These are phyloP conservation scores for Meganola albula DNA, from an alignment of 2,888 invertebrate species.

Conservation along the genomic window DNA sequence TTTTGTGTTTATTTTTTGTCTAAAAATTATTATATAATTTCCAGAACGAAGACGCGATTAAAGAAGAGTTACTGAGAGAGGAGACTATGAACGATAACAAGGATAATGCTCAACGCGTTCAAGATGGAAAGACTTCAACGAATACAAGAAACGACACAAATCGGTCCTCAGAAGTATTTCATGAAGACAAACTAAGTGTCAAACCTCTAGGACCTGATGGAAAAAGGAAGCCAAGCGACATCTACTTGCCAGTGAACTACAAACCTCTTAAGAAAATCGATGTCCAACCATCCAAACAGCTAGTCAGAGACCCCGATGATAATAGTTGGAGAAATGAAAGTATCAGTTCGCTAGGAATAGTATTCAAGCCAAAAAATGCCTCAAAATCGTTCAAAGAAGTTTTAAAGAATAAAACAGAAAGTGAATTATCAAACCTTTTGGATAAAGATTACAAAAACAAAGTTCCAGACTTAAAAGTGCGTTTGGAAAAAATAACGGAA, in stretches of 20 bases:
- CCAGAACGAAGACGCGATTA: constrained; percentile 58
- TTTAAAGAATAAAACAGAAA: constrained; percentile 65
- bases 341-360: constrained; percentile 66
- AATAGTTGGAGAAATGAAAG: constrained; percentile 73
- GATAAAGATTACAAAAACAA: constrained; percentile 48
- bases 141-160: background rate
- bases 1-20: too few species aligned
- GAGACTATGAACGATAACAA: constrained; percentile 40
- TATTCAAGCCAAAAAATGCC: constrained; percentile 66
- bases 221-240: constrained; percentile 36
- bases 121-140: constrained; percentile 10
- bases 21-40: constrained; percentile 24
- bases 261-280: constrained; percentile 65
- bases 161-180: constrained; percentile 6
- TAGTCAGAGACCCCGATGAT: constrained; percentile 62
- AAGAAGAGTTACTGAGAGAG: constrained; percentile 56
- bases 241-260: constrained; percentile 57
- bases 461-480: constrained; percentile 51
- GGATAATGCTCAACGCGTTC: constrained; percentile 33
- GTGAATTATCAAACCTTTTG: constrained; percentile 42
- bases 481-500: constrained; percentile 65
- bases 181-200: constrained; percentile 41
- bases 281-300: constrained; percentile 52
- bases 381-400: constrained; percentile 67
- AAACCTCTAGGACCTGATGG: constrained; percentile 46